Evolutionary conservation across 1,140 invertebrate species (phyloP).

Genomic region (Pygmarrhopalites habei): DNA sequence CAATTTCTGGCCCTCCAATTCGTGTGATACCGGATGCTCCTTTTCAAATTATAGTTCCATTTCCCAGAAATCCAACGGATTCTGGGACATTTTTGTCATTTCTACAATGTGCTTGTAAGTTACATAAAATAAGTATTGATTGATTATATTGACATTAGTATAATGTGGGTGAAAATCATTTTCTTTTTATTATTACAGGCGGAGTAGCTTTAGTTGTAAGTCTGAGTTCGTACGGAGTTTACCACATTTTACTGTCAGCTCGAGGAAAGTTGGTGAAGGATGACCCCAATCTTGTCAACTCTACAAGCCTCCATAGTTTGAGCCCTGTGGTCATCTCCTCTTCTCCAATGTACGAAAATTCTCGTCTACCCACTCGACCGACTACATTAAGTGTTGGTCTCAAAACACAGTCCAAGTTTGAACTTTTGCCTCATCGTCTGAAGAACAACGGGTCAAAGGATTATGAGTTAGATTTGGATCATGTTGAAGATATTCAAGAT

Average conservation of each 20-base stretch:
- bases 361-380: neutral
- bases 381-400: conserved; percentile 1
- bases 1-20: neutral
- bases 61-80: neutral
- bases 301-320: neutral
- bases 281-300: neutral
- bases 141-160: neutral
- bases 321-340: neutral
- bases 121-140: neutral
- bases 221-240: neutral
- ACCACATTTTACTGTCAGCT: neutral
- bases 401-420: neutral
- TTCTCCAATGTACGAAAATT: too few relatives aligned
- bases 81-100: neutral
- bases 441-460: neutral
- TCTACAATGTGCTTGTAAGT: conserved; percentile 5
- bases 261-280: neutral
- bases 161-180: neutral
- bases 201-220: neutral
- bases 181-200: neutral
- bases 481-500: conserved; percentile 7
- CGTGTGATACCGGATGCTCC: neutral
- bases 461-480: neutral
- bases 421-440: neutral
- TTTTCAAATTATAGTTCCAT: conserved; percentile 7